These are phyloP conservation scores for Zaprionus davidi DNA, from an alignment of 1,140 invertebrate species.

Conservation along the genomic window DNA sequence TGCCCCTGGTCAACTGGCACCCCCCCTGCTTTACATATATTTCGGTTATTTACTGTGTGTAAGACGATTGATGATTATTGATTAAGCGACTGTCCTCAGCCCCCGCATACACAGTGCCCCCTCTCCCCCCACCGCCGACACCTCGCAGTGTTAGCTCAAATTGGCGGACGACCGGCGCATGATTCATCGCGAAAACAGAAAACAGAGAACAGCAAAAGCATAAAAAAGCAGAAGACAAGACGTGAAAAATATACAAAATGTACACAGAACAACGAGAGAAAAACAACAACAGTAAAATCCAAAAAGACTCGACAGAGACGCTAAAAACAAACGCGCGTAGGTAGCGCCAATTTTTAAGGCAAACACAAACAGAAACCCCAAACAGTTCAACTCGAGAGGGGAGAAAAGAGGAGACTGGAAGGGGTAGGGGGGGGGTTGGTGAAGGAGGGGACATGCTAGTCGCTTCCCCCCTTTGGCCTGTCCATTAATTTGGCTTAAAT, in stretches of 20 bases:
- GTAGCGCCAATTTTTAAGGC: constrained; percentile 77
- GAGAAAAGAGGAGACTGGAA: background rate
- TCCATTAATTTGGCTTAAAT: constrained; percentile 80
- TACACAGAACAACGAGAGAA: constrained; percentile 15
- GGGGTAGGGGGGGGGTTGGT: background rate
- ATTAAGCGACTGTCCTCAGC: constrained; percentile 52
- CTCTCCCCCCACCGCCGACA: too few relatives aligned
- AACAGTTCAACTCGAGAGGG: constrained; percentile 39
- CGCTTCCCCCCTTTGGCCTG: constrained; percentile 24
- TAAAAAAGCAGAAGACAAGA: constrained; percentile 32
- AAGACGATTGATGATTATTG: constrained; percentile 82
- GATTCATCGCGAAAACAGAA: constrained; percentile 57
- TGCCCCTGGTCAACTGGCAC: too few relatives aligned
- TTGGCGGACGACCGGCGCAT: constrained; percentile 47
- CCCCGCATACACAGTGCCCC: background rate
- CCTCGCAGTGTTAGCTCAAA: constrained; percentile 28
- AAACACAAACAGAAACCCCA: constrained; percentile 57
- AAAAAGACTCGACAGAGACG: constrained; percentile 47
- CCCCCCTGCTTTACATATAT: constrained; percentile 4
- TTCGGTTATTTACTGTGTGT: constrained; percentile 68
- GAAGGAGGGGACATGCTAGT: background rate
- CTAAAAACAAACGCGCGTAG: constrained; percentile 78
- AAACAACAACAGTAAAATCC: constrained; percentile 8
- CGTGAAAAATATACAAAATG: constrained; percentile 43
- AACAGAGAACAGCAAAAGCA: constrained; percentile 11